These are phyloP conservation scores for Platichthys flesus DNA, from an alignment of 2,113 vertebrate genomes.

Conservation along the genomic window DNA sequence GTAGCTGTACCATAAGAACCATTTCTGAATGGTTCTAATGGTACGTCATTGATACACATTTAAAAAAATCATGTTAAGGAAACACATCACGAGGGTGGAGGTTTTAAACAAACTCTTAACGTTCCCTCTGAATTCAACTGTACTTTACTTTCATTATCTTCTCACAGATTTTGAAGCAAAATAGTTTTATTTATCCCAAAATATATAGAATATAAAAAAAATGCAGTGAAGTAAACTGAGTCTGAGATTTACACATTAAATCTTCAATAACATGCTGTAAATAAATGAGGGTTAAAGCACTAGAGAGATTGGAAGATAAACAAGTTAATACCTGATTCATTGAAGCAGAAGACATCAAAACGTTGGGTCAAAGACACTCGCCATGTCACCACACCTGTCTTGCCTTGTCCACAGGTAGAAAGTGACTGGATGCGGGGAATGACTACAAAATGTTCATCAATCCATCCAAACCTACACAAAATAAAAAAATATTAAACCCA, in stretches of 20 bases:
- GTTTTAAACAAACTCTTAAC: neutral
- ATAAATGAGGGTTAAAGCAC: neutral
- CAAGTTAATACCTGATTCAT: conserved; percentile 85
- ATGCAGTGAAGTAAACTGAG: neutral
- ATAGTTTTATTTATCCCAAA: neutral
- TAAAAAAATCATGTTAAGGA: neutral
- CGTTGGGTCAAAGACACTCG: fast-evolving
- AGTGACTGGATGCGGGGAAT: conserved; percentile 85
- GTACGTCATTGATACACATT: neutral
- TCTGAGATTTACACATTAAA: neutral
- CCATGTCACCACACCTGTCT: conserved; percentile 84
- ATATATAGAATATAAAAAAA: neutral
- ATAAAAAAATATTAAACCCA: neutral
- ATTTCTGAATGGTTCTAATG: neutral
- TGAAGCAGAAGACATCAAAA: conserved; percentile 88
- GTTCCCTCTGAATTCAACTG: neutral
- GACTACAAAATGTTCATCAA: conserved; percentile 83
- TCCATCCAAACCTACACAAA: conserved; percentile 89
- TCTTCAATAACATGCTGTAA: neutral
- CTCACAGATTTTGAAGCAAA: neutral
- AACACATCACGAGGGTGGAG: neutral
- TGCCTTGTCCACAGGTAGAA: conserved; percentile 84
- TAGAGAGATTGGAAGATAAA: too few species aligned
- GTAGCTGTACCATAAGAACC: too few species aligned
- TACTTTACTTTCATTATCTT: neutral